These are phyloP conservation scores for Apomyelois bistriatella DNA, from an alignment of 2,888 invertebrate species.

Conservation along the genomic window DNA sequence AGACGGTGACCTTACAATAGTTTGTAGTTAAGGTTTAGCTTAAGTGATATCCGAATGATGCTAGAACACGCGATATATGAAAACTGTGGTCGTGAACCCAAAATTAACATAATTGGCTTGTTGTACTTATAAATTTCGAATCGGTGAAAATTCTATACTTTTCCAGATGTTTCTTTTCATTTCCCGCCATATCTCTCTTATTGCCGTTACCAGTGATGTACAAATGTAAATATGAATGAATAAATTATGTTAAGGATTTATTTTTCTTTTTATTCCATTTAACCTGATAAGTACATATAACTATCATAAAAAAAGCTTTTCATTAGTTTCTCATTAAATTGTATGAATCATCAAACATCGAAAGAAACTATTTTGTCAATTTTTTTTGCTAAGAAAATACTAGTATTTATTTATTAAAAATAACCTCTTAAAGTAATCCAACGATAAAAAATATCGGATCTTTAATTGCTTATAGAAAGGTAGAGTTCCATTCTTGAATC, in stretches of 20 bases:
- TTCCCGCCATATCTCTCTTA: background rate
- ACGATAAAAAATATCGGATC: too few species aligned
- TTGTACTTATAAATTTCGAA: conserved; percentile 51
- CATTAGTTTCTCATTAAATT: too few species aligned
- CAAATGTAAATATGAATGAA: conserved; percentile 4
- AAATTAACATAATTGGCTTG: conserved; percentile 61
- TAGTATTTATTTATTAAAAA: too few species aligned
- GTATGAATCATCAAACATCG: too few species aligned
- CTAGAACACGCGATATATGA: conserved; percentile 71
- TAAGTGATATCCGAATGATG: conserved; percentile 47
- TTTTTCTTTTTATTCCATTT: background rate
- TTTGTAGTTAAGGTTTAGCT: conserved; percentile 48
- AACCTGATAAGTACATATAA: too few species aligned
- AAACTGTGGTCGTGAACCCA: conserved; percentile 30
- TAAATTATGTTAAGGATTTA: background rate
- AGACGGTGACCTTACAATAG: conserved; percentile 69
- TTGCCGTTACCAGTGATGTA: conserved; percentile 4
- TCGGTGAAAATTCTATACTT: conserved; percentile 1
- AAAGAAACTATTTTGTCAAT: too few species aligned
- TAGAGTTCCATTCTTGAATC: too few species aligned
- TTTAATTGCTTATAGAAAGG: too few species aligned
- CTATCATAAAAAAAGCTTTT: too few species aligned
- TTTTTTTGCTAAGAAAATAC: too few species aligned
- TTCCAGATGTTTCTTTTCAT: background rate
- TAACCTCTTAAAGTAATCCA: too few species aligned